Conservation (phyloP, 2,113 vertebrate species). For the Rissa tridactyla region DNA sequence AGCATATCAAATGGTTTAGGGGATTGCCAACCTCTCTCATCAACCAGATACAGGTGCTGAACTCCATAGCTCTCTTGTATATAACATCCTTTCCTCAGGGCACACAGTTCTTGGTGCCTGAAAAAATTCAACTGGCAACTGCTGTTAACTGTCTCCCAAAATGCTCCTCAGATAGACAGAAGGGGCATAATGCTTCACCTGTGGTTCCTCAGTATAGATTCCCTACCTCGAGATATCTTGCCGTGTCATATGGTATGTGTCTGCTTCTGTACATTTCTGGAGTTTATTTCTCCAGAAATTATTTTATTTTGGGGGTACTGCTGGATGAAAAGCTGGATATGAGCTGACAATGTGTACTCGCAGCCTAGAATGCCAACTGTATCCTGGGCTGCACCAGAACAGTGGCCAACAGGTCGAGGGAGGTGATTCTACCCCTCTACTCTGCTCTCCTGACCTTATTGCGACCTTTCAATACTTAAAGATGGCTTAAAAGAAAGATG, state of each 20-base stretch:
- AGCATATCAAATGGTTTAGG: not conserved
- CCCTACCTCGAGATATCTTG: not conserved
- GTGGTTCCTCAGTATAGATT: not conserved
- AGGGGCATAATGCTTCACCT: not conserved
- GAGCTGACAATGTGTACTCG: not conserved
- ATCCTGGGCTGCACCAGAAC: not conserved
- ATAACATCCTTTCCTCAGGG: not conserved
- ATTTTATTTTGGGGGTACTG: not conserved
- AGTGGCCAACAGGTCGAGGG: not conserved
- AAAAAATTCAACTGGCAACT: not conserved
- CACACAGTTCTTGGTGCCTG: not conserved
- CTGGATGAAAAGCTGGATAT: not conserved
- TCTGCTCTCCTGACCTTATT: not conserved
- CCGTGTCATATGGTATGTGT: fast-evolving
- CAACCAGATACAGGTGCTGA: not conserved
- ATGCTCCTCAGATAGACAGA: not conserved
- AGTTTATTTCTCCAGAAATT: not conserved
- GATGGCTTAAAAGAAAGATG: not conserved
- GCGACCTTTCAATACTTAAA: not conserved
- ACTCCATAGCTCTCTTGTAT: not conserved
- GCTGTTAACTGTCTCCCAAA: not conserved
- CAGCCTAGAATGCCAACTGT: not conserved
- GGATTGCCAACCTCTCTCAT: not conserved
- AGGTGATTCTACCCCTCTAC: not conserved
- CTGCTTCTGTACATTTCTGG: not conserved